Evolutionary conservation across 2,797 vertebrate species (phyloP).

Genomic region (Apodemus agrarius): DNA sequence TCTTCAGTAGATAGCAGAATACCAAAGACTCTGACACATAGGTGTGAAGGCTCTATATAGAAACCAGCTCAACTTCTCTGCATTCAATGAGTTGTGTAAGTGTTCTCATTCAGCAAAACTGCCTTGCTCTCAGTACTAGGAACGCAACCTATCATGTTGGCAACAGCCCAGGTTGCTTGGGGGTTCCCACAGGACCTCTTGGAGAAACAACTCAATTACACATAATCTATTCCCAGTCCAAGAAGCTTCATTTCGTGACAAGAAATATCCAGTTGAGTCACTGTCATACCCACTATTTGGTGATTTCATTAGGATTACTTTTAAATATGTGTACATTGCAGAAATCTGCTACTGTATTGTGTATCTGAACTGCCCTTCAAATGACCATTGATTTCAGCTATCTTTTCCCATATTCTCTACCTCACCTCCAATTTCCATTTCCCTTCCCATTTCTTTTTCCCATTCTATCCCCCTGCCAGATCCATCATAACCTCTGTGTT

Average conservation of each 20-base stretch:
- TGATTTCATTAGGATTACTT: neutral
- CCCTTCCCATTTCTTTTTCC: neutral
- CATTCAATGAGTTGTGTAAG: neutral
- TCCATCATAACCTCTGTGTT: neutral
- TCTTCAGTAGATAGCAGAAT: neutral
- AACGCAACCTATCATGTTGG: neutral
- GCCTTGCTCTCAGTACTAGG: neutral
- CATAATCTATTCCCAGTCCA: neutral
- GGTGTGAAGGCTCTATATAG: neutral
- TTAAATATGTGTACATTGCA: neutral
- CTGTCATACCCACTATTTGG: neutral
- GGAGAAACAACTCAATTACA: neutral
- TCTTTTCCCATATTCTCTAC: neutral
- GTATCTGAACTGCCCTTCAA: neutral
- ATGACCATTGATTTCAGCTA: neutral
- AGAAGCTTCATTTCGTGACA: neutral
- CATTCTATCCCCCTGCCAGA: neutral
- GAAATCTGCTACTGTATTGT: neutral
- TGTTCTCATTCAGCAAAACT: neutral
- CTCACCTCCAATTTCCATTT: neutral
- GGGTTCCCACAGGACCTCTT: neutral
- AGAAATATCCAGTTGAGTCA: neutral
- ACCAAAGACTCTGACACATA: neutral
- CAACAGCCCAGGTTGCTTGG: neutral
- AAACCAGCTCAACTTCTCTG: neutral